Evolutionary conservation across 2,797 vertebrate genomes (phyloP).

Genomic region (Chlorospingus semifuscus): DNA sequence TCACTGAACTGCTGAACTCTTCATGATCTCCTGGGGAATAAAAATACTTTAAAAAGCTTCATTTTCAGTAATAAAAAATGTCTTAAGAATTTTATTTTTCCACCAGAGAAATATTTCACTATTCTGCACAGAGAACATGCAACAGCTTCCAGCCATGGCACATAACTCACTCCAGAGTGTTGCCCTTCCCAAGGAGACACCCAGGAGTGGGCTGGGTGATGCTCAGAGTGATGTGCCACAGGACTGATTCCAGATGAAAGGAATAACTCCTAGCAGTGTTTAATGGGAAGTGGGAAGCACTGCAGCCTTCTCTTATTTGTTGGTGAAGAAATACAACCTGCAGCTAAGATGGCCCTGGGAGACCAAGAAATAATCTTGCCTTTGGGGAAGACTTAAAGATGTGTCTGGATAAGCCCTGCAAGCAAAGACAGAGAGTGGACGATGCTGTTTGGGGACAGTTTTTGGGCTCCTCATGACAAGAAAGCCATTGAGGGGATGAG

Average conservation of each 20-base stretch:
- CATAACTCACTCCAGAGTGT: not conserved
- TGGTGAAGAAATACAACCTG: not conserved
- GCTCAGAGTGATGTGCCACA: not conserved
- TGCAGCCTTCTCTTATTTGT: not conserved
- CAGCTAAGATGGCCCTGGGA: not conserved
- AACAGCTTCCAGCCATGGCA: not conserved
- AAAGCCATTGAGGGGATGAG: not conserved
- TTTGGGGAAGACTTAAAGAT: not conserved
- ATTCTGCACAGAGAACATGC: not conserved
- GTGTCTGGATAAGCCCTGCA: not conserved
- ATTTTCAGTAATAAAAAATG: not conserved
- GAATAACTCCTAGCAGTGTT: not conserved
- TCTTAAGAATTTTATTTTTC: not conserved
- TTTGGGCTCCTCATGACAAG: accelerated
- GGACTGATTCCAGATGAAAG: not conserved
- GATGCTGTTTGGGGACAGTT: not conserved
- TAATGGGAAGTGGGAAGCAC: not conserved
- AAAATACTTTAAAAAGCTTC: not conserved
- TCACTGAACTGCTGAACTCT: accelerated
- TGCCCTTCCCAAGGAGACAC: not conserved
- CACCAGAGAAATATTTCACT: not conserved
- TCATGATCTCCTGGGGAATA: not conserved
- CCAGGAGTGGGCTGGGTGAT: not conserved
- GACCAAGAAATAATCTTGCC: not conserved
- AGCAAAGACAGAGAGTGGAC: accelerated